Evolutionary conservation across 1,140 invertebrate species (phyloP), one percentile per base, ranked within the genome.

Genomic region (Drosophila nebulosa): DNA sequence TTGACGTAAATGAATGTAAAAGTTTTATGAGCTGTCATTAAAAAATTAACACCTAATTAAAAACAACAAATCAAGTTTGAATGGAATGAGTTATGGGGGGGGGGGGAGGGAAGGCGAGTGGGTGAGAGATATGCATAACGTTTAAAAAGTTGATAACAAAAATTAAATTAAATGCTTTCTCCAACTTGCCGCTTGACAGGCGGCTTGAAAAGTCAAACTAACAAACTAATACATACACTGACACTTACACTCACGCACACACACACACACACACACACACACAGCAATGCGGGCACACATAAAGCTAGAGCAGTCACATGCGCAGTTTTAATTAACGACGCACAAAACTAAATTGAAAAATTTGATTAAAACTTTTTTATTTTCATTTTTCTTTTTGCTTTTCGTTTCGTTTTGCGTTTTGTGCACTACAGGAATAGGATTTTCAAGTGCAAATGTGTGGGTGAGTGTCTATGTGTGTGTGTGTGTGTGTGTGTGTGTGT

Each of bases 321-420:
- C 63, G 62, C 70, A 50, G 55, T 63, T 88, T 88, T 88, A 88
- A 88, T 88, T 88, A 88, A 88, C 83, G 76, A 81, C 74, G 77
- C 63, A 80, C 65, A 67, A 67, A 88, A 74, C 72, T 76, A 88
- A 83, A 88, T 88, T 88, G 78, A 83, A 88, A 86, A 88, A 88
- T 88, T 88, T 88, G 83, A 88, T 88, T 88, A 88, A 88, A 88
- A 88, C 64, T 88, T 88, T 70, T 53, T 55, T 52, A 22, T 36
- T 53, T 39, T 27, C 36, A 10, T 14, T 30, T 36, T 53, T 26
- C 0, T 36, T 10, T 50, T 27, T 63, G 39, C 36, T 9, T 26
- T 18, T 21, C 9, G 30, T 32, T 46, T 46, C 12, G 35, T 68
- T 72, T 68, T 65, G 7, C 52, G 59, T 69, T 35, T 55, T 26